These are phyloP conservation scores for Trisateles emortualis DNA, from an alignment of 2,888 invertebrate species.

Conservation along the genomic window DNA sequence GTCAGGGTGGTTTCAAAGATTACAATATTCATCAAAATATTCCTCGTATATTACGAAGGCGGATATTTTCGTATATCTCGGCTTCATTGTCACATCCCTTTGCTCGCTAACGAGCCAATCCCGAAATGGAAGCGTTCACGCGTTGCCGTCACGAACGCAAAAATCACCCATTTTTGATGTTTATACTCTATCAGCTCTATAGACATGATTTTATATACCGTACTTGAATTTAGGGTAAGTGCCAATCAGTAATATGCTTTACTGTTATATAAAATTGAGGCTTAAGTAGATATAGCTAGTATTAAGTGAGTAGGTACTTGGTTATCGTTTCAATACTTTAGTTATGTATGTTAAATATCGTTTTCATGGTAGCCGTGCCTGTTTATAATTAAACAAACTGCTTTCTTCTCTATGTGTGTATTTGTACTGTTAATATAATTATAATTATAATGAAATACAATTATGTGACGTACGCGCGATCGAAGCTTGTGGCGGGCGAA, in stretches of 20 bases:
- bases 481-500: too few species aligned
- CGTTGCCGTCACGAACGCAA: slow-evolving; percentile 39
- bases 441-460: too few species aligned
- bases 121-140: slow-evolving; percentile 42
- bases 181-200: slow-evolving; percentile 18
- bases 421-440: too few species aligned
- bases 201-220: slow-evolving; percentile 8
- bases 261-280: not conserved
- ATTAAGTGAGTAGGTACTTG: not conserved
- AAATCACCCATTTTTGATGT: slow-evolving; percentile 41
- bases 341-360: not conserved
- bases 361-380: too few species aligned
- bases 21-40: not conserved
- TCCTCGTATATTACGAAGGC: slow-evolving; percentile 7
- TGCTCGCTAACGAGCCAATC: slow-evolving; percentile 40
- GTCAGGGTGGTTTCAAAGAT: not conserved
- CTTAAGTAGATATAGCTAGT: not conserved
- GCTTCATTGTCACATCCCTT: slow-evolving; percentile 12
- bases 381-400: too few species aligned
- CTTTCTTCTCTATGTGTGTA: too few species aligned
- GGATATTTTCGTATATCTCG: slow-evolving; percentile 17
- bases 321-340: not conserved
- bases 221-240: slow-evolving; percentile 8
- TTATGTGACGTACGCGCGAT: too few species aligned
- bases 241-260: slow-evolving; percentile 4